Conservation (phyloP, 2,888 invertebrate species). For the Tetropium fuscum region DNA sequence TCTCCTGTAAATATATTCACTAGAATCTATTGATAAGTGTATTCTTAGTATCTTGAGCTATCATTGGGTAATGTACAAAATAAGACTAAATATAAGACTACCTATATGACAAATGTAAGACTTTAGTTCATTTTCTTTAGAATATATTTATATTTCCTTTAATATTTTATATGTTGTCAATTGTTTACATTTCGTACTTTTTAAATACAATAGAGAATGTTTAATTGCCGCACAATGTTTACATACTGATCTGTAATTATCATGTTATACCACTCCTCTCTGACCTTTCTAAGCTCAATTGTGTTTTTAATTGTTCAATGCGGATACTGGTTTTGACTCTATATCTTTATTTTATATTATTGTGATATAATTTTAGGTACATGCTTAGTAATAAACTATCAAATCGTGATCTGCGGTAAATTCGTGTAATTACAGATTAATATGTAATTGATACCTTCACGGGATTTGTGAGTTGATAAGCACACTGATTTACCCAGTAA, state of each 20-base stretch:
- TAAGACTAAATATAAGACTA: too few species aligned
- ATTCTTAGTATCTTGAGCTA: too few species aligned
- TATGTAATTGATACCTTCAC: too few species aligned
- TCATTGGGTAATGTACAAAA: too few species aligned
- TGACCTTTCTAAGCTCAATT: conserved; percentile 27
- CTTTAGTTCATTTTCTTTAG: too few species aligned
- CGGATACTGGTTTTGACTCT: conserved; percentile 26
- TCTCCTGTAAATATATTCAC: too few species aligned
- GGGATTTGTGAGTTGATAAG: too few species aligned
- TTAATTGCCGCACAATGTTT: conserved; percentile 21
- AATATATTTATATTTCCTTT: background rate
- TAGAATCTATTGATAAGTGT: too few species aligned
- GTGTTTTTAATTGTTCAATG: conserved; percentile 24
- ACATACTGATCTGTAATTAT: conserved; percentile 30
- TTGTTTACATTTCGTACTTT: background rate
- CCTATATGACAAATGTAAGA: too few species aligned
- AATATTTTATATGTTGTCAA: background rate
- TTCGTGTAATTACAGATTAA: too few species aligned
- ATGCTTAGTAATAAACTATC: conserved; percentile 4
- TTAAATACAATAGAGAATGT: conserved; percentile 21
- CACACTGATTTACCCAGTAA: too few species aligned
- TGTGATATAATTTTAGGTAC: conserved; percentile 4
- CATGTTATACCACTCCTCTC: conserved; percentile 27
- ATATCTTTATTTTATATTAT: conserved; percentile 7
- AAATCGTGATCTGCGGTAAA: too few species aligned